Base-by-base conservation (phyloP, 35 echinoderm and acorn worm species). In the Strongylocentrotus purpuratus region DNA sequence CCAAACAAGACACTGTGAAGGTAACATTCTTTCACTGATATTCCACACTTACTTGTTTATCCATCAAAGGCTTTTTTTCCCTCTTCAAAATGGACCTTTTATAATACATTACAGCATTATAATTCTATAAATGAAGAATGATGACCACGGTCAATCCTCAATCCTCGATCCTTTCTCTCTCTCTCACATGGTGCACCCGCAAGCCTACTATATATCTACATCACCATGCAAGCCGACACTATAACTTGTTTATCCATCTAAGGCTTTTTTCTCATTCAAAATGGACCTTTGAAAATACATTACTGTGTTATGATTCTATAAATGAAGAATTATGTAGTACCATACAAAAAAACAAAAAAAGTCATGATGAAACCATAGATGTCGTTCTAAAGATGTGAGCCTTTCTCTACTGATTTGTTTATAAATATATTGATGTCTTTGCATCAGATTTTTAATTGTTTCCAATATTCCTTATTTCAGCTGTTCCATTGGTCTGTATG, bases 401-500 rank as follows among this genome's bases (percentile, higher is more conserved):
- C 50, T 31, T n/a, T n/a, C 4, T 22, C 65, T 78, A 78, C n/a
- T 78, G 65, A 78, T 59, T 14, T 59, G 17, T 13, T 14, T 59
- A 59, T 78, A 78, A 22, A 78, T n/a, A 78, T 78, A 78, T 78
- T 55, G 10, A 55, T 55, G 10, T 55, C 10, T 55, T 8, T 78
- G 65, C 22, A 78, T 78, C 20, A 78, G 22, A 78, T 7, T 28
- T 78, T n/a, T 7, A 22, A 78, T 28, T 78, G 65, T 8, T n/a
- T 28, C 20, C 65, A 89, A 89, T 89, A 45, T 89, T 89, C 31
- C 11, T 88, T 31, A 33, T 89, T 89, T 89, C 91, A 93, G 91
- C 91, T 32, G 28, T 93, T 32, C 46, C 91, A 13, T 46, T 32
- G 17, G 3, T 93, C 0, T 93, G 91, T 46, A 47, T 13, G 46